These are phyloP conservation scores for Mycetomoellerius zeteki DNA, from an alignment of 1,140 invertebrate species.

Conservation along the genomic window DNA sequence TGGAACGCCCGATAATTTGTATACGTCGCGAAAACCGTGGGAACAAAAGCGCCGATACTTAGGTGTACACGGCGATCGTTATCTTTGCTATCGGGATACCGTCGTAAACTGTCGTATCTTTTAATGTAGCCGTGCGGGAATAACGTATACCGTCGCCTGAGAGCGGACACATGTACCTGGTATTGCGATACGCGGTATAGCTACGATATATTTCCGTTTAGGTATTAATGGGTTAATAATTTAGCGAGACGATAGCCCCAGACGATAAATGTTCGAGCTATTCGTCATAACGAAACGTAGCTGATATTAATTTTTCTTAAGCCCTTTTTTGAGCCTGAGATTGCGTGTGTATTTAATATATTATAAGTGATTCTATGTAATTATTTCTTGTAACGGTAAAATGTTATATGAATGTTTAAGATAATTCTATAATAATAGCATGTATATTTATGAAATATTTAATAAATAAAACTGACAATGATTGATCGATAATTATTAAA, in stretches of 20 bases:
- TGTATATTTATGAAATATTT: not conserved
- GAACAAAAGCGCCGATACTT: conserved; percentile 59
- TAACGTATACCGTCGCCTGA: conserved; percentile 32
- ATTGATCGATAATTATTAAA: not conserved
- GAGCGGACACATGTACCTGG: not conserved
- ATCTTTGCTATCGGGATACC: conserved; percentile 56
- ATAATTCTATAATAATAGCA: not conserved
- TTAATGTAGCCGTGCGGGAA: conserved; percentile 1
- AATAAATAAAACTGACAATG: not conserved
- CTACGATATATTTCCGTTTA: conserved; percentile 15
- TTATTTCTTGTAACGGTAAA: not conserved
- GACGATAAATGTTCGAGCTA: not conserved
- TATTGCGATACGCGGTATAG: not conserved
- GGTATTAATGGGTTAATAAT: conserved; percentile 42
- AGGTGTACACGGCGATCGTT: conserved; percentile 55
- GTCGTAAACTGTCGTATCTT: conserved; percentile 52
- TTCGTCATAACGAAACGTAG: not conserved
- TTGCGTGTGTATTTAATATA: not conserved
- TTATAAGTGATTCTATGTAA: not conserved
- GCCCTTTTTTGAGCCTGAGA: no score
- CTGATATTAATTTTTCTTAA: not conserved
- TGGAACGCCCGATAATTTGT: conserved; percentile 71
- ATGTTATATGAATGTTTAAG: not conserved
- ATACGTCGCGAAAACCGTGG: conserved; percentile 71
- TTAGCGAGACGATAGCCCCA: not conserved